Conservation (phyloP, 1,140 invertebrate species). For the Camponotus floridanus region DNA sequence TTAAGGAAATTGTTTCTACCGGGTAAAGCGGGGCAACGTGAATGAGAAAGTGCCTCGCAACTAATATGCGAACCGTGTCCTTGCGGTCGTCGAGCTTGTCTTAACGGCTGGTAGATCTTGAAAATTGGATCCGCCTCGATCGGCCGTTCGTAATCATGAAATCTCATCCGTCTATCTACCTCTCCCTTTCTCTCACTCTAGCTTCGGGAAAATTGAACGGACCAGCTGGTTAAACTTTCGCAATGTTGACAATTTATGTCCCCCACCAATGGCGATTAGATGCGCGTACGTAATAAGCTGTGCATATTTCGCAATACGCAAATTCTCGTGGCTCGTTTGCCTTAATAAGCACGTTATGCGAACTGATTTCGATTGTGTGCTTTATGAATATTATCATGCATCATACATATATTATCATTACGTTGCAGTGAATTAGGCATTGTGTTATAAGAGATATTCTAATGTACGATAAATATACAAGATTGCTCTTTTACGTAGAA, state of each 20-base stretch:
- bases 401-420: no score
- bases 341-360: conserved; percentile 5
- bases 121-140: conserved; percentile 78
- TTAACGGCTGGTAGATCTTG: conserved; percentile 78
- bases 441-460: background rate
- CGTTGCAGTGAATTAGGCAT: background rate
- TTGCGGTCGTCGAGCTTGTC: conserved; percentile 74
- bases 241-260: conserved; percentile 32
- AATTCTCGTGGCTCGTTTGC: background rate
- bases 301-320: conserved; percentile 19
- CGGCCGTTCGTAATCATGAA: conserved; percentile 49
- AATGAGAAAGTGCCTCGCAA: conserved; percentile 67
- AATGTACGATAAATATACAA: background rate
- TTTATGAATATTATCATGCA: background rate
- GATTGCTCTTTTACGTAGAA: background rate
- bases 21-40: conserved; percentile 67
- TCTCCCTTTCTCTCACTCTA: background rate
- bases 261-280: conserved; percentile 21
- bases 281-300: conserved; percentile 26
- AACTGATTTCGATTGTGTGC: conserved; percentile 25
- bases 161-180: conserved; percentile 5
- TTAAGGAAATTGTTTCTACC: conserved; percentile 82
- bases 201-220: conserved; percentile 31
- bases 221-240: conserved; percentile 31
- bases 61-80: conserved; percentile 75